Evolutionary conservation across 2,888 invertebrate species (phyloP).

Genomic region (Timema podura): DNA sequence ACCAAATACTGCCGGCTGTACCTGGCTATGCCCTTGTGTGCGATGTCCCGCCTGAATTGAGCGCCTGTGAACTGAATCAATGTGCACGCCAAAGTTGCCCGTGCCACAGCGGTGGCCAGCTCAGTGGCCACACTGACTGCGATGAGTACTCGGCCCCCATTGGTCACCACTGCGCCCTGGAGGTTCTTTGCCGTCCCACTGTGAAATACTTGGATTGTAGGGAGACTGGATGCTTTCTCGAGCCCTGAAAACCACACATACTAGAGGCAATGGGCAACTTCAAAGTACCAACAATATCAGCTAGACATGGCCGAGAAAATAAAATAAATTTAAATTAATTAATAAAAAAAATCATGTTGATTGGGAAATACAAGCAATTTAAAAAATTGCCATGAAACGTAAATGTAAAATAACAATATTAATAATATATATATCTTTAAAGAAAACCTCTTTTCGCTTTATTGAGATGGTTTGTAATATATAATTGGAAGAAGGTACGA

Average conservation of each 20-base stretch:
- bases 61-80: conserved; percentile 76
- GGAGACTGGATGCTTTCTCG: conserved; percentile 50
- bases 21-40: conserved; percentile 79
- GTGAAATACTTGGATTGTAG: conserved; percentile 70
- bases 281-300: not conserved
- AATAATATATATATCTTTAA: no score
- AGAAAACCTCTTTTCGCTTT: no score
- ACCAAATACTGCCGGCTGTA: conserved; percentile 39
- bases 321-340: not conserved
- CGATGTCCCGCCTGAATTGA: conserved; percentile 87
- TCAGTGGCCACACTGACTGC: conserved; percentile 66
- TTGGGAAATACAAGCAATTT: no score
- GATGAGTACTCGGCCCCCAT: conserved; percentile 85
- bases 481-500: no score
- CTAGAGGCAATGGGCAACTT: no score
- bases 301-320: not conserved
- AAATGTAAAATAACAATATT: no score
- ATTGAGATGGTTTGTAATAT: no score
- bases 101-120: conserved; percentile 66
- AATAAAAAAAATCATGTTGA: no score
- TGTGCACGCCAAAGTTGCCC: conserved; percentile 69
- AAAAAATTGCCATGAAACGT: no score
- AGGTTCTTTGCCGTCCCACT: conserved; percentile 61
- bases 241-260: conserved; percentile 37
- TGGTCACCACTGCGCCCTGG: conserved; percentile 65